These are phyloP conservation scores for Novumbra hubbsi DNA, from an alignment of 2,797 vertebrate species.

Conservation along the genomic window DNA sequence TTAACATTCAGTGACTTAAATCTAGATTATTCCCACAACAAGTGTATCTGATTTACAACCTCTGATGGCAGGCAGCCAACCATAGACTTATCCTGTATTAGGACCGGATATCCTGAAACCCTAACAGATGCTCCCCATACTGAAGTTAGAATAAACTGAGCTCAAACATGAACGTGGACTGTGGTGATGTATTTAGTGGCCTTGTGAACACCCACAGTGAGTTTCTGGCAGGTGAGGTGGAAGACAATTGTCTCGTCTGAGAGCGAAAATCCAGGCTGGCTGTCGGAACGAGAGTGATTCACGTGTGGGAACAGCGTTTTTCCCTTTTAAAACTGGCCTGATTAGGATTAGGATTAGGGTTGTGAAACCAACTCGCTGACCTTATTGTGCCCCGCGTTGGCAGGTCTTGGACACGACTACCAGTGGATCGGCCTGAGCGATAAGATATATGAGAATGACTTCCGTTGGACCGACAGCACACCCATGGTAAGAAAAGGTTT, in stretches of 20 bases:
- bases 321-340: constrained; percentile 11
- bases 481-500: constrained; percentile 82
- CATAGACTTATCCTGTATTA: not conserved
- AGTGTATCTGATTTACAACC: not conserved
- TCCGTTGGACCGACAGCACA: constrained; percentile 94
- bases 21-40: not conserved
- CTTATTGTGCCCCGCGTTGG: constrained; percentile 27
- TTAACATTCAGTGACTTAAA: not conserved
- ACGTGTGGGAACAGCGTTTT: constrained; percentile 41
- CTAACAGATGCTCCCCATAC: not conserved
- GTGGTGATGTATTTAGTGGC: not conserved
- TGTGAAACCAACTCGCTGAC: constrained; percentile 27
- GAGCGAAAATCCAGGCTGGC: constrained; percentile 1
- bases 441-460: constrained; percentile 98
- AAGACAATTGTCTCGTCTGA: not conserved
- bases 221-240: not conserved
- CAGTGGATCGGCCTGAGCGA: constrained; percentile 99
- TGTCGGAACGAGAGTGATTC: constrained; percentile 54
- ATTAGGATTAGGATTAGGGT: constrained; percentile 43
- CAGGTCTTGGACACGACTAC: constrained; percentile 95
- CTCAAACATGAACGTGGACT: not conserved
- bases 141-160: not conserved
- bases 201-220: not conserved
- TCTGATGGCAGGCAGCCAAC: not conserved
- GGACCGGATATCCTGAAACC: not conserved